These are phyloP conservation scores for Homarus gammarus DNA, from an alignment of 2,888 invertebrate species.

Conservation along the genomic window DNA sequence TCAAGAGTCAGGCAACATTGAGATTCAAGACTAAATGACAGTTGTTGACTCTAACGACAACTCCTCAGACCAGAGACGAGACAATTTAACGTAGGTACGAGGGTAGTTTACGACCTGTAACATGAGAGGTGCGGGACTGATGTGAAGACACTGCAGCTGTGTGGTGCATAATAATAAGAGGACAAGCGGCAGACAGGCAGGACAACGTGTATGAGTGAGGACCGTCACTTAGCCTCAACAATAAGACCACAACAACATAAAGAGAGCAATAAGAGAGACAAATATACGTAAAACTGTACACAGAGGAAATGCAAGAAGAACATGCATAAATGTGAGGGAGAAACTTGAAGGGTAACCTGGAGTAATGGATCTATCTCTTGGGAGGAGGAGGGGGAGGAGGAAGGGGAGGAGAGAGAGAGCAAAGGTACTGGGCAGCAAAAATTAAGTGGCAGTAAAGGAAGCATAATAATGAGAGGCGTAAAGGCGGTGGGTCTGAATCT, in stretches of 20 bases:
- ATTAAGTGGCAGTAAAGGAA: not conserved
- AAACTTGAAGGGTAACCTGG: not conserved
- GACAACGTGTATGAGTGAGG: not conserved
- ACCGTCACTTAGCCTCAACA: too few relatives aligned
- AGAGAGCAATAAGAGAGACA: not conserved
- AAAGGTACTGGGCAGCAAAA: not conserved
- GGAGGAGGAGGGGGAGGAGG: not conserved
- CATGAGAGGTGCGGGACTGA: too few relatives aligned
- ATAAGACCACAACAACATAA: not conserved
- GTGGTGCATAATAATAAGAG: too few relatives aligned
- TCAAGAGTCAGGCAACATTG: too few relatives aligned
- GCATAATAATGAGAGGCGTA: not conserved
- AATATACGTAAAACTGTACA: not conserved
- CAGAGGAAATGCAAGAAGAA: not conserved
- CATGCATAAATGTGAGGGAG: not conserved
- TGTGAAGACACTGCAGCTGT: too few relatives aligned
- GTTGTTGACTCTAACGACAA: too few relatives aligned
- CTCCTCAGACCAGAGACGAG: too few relatives aligned
- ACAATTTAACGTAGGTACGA: too few relatives aligned
- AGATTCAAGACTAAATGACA: too few relatives aligned
- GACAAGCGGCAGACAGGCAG: not conserved
- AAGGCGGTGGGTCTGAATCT: constrained; percentile 14
- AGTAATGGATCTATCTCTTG: not conserved
- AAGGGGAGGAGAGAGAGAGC: constrained; percentile 5
- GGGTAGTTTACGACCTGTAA: not conserved